A percentile compares a stretch with the other conserved stretches of the same genome.
phyloP scores from a whole-genome alignment of 35 echinoderm and acorn worm genomes.

The Chiridota heheva region DNA sequence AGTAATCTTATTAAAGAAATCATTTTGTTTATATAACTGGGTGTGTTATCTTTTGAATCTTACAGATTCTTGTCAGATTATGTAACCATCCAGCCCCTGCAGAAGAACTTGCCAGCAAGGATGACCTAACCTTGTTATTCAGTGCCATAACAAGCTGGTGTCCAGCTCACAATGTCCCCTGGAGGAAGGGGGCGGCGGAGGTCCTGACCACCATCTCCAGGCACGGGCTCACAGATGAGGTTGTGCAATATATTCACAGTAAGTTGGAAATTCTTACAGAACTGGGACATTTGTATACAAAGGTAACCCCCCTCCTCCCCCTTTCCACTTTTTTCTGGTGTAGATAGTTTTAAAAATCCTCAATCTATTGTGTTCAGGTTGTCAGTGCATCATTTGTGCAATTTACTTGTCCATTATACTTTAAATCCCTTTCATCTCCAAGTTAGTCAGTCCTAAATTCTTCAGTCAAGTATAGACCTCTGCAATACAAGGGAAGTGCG shows the following conservation, averaged over 20 bases:
- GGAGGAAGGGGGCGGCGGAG: conserved; percentile 99
- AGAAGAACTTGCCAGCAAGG: conserved; percentile 88
- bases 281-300: neutral
- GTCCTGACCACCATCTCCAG: conserved; percentile 93
- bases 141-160: conserved; percentile 97
- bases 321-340: no score
- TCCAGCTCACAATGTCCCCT: conserved; percentile 80
- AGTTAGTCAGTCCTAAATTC: no score
- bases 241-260: conserved; percentile 98
- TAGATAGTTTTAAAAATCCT: neutral
- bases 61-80: conserved; percentile 83
- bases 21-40: no score
- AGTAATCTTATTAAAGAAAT: no score
- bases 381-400: neutral
- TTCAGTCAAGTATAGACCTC: no score
- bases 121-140: conserved; percentile 90
- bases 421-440: neutral
- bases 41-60: no score
- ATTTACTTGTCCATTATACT: neutral
- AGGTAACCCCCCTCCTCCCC: neutral
- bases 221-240: conserved; percentile 81
- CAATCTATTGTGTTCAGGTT: neutral
- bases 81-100: conserved; percentile 78
- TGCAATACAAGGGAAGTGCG: no score
- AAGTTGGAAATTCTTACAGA: conserved; percentile 64